phyloP scores from a whole-genome alignment of 2,888 invertebrate species.

The Mycogona germanica region DNA sequence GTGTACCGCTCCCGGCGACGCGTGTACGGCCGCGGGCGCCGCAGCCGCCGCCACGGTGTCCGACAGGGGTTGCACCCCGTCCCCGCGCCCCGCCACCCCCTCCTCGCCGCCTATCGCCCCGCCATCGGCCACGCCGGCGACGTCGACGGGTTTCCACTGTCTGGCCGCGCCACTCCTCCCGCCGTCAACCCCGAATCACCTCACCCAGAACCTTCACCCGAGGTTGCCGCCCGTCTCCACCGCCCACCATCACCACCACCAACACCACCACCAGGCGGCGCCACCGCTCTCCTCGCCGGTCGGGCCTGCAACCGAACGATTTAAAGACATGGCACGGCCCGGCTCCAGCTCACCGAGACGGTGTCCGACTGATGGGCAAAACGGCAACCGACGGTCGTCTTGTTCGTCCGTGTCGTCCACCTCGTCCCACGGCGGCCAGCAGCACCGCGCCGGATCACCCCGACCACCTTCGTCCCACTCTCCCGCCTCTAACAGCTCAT shows the following conservation, averaged over 20 bases:
- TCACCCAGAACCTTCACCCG: not conserved
- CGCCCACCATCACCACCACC: constrained; percentile 4
- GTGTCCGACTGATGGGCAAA: too few relatives aligned
- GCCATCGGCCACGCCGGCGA: too few relatives aligned
- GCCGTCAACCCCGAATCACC: not conserved
- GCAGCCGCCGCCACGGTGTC: not conserved
- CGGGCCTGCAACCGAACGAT: not conserved
- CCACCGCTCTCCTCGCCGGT: not conserved
- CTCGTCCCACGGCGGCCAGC: not conserved
- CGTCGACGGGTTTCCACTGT: too few relatives aligned
- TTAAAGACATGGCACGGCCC: too few relatives aligned
- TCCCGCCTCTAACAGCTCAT: not conserved
- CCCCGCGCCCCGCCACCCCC: not conserved
- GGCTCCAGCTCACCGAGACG: too few relatives aligned
- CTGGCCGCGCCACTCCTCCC: not conserved
- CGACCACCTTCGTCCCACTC: not conserved
- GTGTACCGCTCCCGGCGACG: constrained; percentile 17
- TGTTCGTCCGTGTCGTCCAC: too few relatives aligned
- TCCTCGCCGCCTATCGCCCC: not conserved
- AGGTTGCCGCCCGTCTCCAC: not conserved
- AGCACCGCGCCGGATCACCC: not conserved
- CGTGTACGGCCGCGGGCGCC: not conserved
- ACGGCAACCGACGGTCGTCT: too few relatives aligned
- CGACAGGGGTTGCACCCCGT: not conserved
- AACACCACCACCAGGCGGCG: not conserved